phyloP scores from a whole-genome alignment of 2,888 invertebrate genomes.

The Invenusta paracnida region DNA sequence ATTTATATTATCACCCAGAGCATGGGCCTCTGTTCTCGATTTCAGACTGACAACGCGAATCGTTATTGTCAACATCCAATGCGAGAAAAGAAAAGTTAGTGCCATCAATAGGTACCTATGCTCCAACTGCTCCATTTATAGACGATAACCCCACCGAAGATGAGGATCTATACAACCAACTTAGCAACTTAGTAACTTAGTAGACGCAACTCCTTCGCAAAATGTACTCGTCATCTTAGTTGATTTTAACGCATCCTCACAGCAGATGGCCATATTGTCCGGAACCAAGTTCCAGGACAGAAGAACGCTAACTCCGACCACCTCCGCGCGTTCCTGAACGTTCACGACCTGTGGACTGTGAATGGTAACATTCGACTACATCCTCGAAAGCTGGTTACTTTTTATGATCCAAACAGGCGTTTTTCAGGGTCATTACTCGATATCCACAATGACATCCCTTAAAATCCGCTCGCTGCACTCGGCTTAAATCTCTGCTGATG shows the following conservation, averaged over 20 bases:
- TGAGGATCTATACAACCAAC: background rate
- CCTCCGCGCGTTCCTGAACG: background rate
- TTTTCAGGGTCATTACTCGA: no score
- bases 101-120: background rate
- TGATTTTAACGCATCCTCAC: conserved; percentile 2
- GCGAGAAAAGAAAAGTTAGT: background rate
- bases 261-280: no score
- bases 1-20: background rate
- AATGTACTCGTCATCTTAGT: background rate
- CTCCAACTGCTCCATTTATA: background rate
- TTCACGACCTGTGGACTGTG: background rate
- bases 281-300: no score
- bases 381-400: background rate
- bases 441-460: no score
- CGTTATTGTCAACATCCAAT: background rate
- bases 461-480: no score
- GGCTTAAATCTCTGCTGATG: background rate
- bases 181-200: background rate
- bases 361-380: background rate
- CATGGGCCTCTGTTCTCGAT: background rate
- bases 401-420: background rate
- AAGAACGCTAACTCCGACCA: no score
- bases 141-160: background rate
- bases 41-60: background rate
- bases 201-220: background rate